A percentile compares a stretch with the other conserved stretches of the same genome.
Conservation (phyloP, 2,797 vertebrate genomes). For the Liasis olivaceus region DNA sequence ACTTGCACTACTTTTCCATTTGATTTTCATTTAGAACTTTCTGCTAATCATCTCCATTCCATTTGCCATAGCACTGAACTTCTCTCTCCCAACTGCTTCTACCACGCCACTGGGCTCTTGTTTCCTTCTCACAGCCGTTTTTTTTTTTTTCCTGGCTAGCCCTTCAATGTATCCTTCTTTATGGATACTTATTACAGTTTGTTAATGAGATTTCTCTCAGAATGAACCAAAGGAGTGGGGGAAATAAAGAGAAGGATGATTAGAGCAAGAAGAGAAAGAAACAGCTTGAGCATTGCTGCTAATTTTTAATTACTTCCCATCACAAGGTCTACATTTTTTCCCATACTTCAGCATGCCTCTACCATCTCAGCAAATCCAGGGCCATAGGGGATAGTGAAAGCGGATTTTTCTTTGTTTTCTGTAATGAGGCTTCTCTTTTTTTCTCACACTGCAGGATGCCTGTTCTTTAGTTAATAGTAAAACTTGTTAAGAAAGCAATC, state of each 20-base stretch:
- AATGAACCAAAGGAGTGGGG: constrained; percentile 9
- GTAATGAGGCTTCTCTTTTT: constrained; percentile 47
- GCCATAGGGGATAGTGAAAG: constrained; percentile 42
- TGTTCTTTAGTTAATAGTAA: constrained; percentile 25
- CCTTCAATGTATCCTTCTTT: constrained; percentile 11
- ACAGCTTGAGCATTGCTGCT: not conserved
- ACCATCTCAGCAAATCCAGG: constrained; percentile 38
- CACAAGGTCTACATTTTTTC: constrained; percentile 12
- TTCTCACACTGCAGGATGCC: constrained; percentile 37
- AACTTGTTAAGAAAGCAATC: constrained; percentile 41
- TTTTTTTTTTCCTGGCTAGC: not conserved
- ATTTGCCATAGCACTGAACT: not conserved
- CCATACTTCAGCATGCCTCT: constrained; percentile 27
- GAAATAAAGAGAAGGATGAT: constrained; percentile 21
- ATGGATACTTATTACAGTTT: constrained; percentile 7
- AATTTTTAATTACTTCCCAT: constrained; percentile 31
- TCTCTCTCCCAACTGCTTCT: not conserved
- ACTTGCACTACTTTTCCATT: constrained; percentile 18
- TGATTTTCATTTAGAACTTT: constrained; percentile 3
- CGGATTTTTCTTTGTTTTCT: constrained; percentile 40
- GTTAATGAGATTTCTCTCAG: constrained; percentile 10
- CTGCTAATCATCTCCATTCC: not conserved
- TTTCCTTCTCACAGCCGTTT: not conserved
- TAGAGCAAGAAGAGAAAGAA: constrained; percentile 23
- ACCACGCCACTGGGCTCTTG: not conserved